Base-by-base conservation (phyloP, 2,888 invertebrate species). In the Bombyx huttoni region DNA sequence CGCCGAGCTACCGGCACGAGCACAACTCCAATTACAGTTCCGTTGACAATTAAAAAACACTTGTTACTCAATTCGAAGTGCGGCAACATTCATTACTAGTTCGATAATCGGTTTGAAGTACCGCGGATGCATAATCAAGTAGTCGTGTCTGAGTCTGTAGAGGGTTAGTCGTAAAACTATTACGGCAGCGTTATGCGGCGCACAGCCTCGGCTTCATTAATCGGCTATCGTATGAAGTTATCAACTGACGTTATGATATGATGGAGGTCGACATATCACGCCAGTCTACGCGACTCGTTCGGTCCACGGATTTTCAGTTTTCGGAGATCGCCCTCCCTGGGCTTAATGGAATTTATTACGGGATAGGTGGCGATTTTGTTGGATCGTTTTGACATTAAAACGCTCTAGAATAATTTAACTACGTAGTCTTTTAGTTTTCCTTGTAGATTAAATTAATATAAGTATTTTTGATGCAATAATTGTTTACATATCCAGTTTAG, bases 41-140 rank as follows among this genome's bases (percentile, higher is more conserved):
- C 50, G 34, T 50, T 50, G 34, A 34, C 46, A 34, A 9, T 24
- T 45, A 33, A 45, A 7, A 47, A 47, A 52, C 13, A 24, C 24
- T 24, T 24, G 46, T 58, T 60, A 61, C 56, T 57, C 58, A 60
- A 56, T 60, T 60, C 59, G 51, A 55, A 60, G 58, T 54, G 49
- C 51, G 47, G 76, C 70, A 71, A 71, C 75, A 75, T 81, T 85
- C 78, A 81, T 84, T 84, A 85, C 81, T 79, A 81, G 82, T 84
- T 83, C 79, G 78, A 84, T 86, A 84, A 86, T 87, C 83, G 81
- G 72, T 79, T 60, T 75, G 76, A 74, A 82, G 83, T 77, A 80
- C 78, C 77, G 75, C 72, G 79, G 75, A 81, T 84, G 85, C 83
- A 86, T 87, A 86, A 81, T 85, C 81, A 81, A 86, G 85, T 82